These are phyloP conservation scores for Philaethria dido DNA, from an alignment of 2,888 invertebrate genomes.

Conservation along the genomic window DNA sequence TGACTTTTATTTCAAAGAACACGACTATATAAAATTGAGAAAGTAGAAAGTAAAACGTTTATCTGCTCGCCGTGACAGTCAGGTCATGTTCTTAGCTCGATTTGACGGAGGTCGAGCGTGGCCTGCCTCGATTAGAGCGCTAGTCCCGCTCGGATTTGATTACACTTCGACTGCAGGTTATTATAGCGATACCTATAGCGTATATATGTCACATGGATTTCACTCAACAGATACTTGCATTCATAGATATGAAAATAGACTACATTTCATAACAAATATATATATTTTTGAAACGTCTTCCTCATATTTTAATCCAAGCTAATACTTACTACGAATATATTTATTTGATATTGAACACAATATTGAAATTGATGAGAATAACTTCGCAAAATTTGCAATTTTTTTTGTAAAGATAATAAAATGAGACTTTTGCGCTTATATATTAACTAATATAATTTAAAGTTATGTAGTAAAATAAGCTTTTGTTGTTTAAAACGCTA, in stretches of 20 bases:
- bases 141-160: constrained; percentile 66
- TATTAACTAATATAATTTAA: not conserved
- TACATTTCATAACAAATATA: not conserved
- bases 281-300: too few relatives aligned
- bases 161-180: constrained; percentile 52
- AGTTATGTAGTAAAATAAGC: not conserved
- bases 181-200: constrained; percentile 24
- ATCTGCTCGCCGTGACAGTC: constrained; percentile 64
- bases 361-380: not conserved
- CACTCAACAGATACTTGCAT: constrained; percentile 13
- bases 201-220: constrained; percentile 18
- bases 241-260: constrained; percentile 17
- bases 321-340: too few relatives aligned
- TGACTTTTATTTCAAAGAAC: constrained; percentile 47
- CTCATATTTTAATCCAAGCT: constrained; percentile 6
- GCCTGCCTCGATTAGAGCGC: constrained; percentile 67
- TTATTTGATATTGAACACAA: not conserved
- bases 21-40: constrained; percentile 7
- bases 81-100: constrained; percentile 58
- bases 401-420: not conserved
- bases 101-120: constrained; percentile 72
- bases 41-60: constrained; percentile 48
- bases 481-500: constrained; percentile 22
- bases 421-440: not conserved
- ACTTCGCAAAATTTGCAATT: not conserved